Percentiles rank a stretch among this genome's conserved stretches.
Evolutionary conservation across 2,113 vertebrate genomes (phyloP).

Genomic region (Odontophorus gujanensis): DNA sequence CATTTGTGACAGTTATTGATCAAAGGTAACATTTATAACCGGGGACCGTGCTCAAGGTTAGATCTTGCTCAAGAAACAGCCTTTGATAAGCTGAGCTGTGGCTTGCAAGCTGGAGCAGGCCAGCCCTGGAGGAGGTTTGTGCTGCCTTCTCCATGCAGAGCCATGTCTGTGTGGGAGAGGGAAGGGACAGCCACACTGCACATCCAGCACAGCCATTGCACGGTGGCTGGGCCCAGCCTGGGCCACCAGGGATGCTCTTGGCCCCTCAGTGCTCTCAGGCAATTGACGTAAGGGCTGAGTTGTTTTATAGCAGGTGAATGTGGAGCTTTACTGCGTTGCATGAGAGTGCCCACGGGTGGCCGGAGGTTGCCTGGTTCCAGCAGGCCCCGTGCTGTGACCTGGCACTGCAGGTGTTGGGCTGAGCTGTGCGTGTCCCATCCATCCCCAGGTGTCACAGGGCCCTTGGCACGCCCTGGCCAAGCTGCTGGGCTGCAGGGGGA

Average conservation of each 20-base stretch:
- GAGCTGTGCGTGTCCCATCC: not conserved
- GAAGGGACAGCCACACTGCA: not conserved
- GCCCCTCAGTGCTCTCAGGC: rapidly evolving
- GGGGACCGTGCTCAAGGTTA: conserved; percentile 41
- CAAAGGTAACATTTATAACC: conserved; percentile 73
- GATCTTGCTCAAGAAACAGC: conserved; percentile 15
- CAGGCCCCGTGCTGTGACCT: not conserved
- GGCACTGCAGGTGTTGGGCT: rapidly evolving
- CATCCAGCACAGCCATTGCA: too few species aligned
- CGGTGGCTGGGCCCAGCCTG: too few species aligned
- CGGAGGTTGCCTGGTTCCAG: not conserved
- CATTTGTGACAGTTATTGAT: conserved; percentile 63
- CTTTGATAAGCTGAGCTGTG: conserved; percentile 45
- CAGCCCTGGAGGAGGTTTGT: not conserved
- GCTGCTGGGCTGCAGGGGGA: rapidly evolving
- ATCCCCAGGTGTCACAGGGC: not conserved
- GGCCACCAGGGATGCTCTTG: rapidly evolving
- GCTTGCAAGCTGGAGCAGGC: not conserved
- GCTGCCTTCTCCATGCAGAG: not conserved
- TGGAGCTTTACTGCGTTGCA: rapidly evolving
- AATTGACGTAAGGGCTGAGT: not conserved
- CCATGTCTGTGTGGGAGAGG: not conserved
- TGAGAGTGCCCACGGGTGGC: rapidly evolving
- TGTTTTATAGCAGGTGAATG: not conserved
- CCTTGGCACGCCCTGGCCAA: not conserved